Base-by-base conservation (phyloP, 2,797 vertebrate species). In the Pampus argenteus region DNA sequence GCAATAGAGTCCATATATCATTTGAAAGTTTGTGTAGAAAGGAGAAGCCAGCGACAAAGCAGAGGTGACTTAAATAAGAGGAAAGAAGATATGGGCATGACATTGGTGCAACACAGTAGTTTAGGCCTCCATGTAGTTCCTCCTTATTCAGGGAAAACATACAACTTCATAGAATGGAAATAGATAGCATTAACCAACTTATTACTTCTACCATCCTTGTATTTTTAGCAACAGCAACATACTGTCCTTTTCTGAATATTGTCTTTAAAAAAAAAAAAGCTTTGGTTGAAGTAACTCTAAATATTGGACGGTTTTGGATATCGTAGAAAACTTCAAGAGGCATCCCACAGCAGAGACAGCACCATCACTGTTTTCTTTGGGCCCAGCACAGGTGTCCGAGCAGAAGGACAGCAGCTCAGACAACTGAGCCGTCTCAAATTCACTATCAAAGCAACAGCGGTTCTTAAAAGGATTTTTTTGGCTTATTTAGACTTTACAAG, bases 71-170 rank as follows among this genome's bases (percentile, higher is more conserved):
- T 4, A 38, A 45, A 6, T 4, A 52, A 65, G 36, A 52, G 42
- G 26, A 64, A n/a, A 28, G 50, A 50, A 5, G 38, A 42, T 29
- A 3, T 29, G 22, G 26, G 48, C 10, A 31, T 50, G 44, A 36
- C 52, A 49, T 52, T 49, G 42, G 34, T 29, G 34, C 10, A 29
- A 72, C 47, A 28, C 67, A 42, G 44, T 45, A 40, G 42, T 14
- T 70, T 66, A 56, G 22, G 17, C 31, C 54, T 77, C 17, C 26
- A 22, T 44, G 48, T 76, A 71, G 74, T 84, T 83, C 63, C 64
- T 79, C 45, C 29, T 76, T 58, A 77, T 81, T 81, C 81, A 81
- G 82, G 80, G 78, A 78, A 78, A 83, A 78, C 49, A 20, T 49
- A 49, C 31, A 71, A 68, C 54, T 60, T 57, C 18, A 70, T 47